Percentiles rank a stretch among this genome's conserved stretches.
These are phyloP conservation scores for Leptopilina drosophilae DNA, from an alignment of 2,888 invertebrate species.

Conservation along the genomic window DNA sequence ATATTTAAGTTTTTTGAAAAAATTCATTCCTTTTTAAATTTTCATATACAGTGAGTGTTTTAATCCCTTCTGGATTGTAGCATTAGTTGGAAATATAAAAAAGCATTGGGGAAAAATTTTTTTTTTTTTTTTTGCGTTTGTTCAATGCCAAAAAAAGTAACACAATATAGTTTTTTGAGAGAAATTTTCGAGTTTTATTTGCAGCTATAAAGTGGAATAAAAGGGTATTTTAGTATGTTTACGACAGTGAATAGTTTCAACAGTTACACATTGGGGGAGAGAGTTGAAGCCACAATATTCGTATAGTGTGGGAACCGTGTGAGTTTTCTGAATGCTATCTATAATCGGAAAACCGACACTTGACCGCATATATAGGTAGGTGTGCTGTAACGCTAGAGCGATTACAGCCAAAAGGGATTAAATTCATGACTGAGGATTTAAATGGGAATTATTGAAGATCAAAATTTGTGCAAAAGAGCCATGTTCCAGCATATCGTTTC, in stretches of 20 bases:
- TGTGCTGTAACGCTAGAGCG: background rate
- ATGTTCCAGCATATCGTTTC: conserved; percentile 6
- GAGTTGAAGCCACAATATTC: conserved; percentile 21
- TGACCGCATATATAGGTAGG: conserved; percentile 14
- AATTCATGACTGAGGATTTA: conserved; percentile 29
- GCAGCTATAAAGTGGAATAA: conserved; percentile 23
- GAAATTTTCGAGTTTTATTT: conserved; percentile 12
- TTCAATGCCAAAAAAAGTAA: background rate
- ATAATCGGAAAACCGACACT: conserved; percentile 35
- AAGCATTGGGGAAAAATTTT: background rate
- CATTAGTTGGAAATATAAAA: too few relatives aligned
- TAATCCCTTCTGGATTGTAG: too few relatives aligned
- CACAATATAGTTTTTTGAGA: too few relatives aligned
- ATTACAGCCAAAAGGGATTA: conserved; percentile 27
- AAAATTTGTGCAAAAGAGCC: conserved; percentile 18
- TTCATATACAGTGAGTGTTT: too few relatives aligned
- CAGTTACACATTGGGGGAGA: background rate
- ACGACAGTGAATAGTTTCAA: conserved; percentile 32
- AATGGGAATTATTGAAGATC: conserved; percentile 28
- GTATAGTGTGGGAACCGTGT: conserved; percentile 1
- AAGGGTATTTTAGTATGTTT: conserved; percentile 23
- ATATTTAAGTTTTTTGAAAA: too few relatives aligned
- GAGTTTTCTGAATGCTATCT: conserved; percentile 36
- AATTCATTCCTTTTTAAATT: too few relatives aligned
- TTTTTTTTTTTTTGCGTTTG: background rate